These are phyloP conservation scores for Onychomys torridus DNA, from an alignment of 2,797 vertebrate species.

Conservation along the genomic window DNA sequence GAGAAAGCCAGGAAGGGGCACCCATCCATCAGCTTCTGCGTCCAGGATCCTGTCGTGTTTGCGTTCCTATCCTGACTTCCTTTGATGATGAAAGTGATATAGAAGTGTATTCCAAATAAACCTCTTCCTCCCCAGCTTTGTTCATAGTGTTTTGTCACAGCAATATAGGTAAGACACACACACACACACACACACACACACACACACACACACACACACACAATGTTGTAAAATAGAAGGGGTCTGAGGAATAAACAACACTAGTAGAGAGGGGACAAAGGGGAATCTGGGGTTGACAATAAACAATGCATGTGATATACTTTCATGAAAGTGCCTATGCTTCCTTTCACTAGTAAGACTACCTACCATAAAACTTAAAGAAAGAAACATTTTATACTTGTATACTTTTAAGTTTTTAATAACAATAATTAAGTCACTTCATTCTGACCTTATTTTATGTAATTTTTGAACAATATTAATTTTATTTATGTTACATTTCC, in stretches of 20 bases:
- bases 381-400: too few species aligned
- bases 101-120: not conserved
- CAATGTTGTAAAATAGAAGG: not conserved
- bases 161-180: not conserved
- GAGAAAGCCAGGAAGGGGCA: not conserved
- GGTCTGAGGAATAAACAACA: not conserved
- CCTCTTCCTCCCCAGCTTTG: not conserved
- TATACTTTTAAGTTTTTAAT: not conserved
- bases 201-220: not conserved
- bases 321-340: not conserved
- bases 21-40: fast-evolving
- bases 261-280: not conserved
- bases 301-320: not conserved
- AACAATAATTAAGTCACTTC: not conserved
- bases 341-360: not conserved
- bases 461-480: not conserved
- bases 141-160: not conserved
- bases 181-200: not conserved
- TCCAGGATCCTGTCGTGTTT: not conserved
- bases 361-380: not conserved
- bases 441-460: not conserved
- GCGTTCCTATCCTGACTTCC: not conserved
- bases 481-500: not conserved
- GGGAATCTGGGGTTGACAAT: not conserved
- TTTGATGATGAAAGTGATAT: not conserved